Evolutionary conservation across 2,888 invertebrate species (phyloP).

Genomic region (Timema cristinae): DNA sequence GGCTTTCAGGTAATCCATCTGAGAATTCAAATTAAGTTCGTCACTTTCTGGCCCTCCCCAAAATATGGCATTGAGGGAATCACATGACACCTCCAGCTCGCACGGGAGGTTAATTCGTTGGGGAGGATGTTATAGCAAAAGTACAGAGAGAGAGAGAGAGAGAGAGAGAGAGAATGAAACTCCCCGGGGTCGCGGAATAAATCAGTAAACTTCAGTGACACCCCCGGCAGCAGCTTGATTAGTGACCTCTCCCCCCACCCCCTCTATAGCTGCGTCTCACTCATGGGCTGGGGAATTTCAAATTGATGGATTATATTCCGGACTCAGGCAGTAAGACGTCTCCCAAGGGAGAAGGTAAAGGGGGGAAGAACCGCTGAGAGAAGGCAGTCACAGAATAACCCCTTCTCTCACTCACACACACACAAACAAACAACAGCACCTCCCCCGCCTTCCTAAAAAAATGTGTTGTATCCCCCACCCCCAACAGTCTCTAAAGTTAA

Average conservation of each 20-base stretch:
- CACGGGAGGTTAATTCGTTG: neutral
- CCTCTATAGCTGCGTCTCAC: too few relatives aligned
- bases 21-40: conserved; percentile 22
- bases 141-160: neutral
- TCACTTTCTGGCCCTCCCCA: conserved; percentile 7
- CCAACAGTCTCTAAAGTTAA: too few relatives aligned
- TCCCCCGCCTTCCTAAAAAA: neutral
- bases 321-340: neutral
- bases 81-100: neutral
- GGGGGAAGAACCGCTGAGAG: too few relatives aligned
- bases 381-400: neutral
- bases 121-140: neutral
- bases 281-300: conserved; percentile 16
- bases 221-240: conserved; percentile 14
- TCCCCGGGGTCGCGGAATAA: conserved; percentile 21
- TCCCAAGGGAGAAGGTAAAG: conserved; percentile 1
- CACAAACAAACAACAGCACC: neutral
- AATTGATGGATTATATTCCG: conserved; percentile 27
- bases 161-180: conserved; percentile 6
- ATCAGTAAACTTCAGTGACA: conserved; percentile 24
- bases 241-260: conserved; percentile 11
- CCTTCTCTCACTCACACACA: neutral
- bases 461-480: too few relatives aligned
- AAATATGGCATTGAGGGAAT: neutral
- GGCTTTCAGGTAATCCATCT: conserved; percentile 8